Conservation (phyloP, 2,888 invertebrate species). For the Aleiodes testaceus region DNA sequence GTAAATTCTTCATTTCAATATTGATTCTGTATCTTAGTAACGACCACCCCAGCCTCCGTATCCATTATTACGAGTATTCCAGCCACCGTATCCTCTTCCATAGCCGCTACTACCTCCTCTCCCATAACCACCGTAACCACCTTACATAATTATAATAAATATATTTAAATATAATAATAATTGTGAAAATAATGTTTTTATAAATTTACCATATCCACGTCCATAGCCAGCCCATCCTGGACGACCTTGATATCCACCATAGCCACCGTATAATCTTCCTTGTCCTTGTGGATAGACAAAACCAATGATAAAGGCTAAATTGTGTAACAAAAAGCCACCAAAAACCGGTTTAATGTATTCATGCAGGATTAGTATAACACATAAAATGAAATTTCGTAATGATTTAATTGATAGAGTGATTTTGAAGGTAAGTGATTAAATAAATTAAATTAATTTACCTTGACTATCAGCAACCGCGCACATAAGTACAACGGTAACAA, state of each 20-base stretch:
- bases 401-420: background rate
- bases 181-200: no score
- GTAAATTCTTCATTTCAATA: no score
- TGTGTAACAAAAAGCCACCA: background rate
- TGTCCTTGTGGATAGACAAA: background rate
- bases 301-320: constrained; percentile 5
- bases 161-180: no score
- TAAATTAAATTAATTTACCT: background rate
- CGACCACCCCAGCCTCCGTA: background rate
- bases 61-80: background rate
- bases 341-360: background rate
- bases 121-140: background rate
- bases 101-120: no score
- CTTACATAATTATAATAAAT: background rate
- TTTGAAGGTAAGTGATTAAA: no score
- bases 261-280: constrained; percentile 6
- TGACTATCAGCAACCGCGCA: constrained; percentile 12
- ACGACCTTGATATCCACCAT: constrained; percentile 19
- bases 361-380: constrained; percentile 19
- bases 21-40: background rate
- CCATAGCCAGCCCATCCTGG: constrained; percentile 8
- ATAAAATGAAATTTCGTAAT: constrained; percentile 12
- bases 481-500: background rate
- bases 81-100: no score
- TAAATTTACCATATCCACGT: background rate